Percentiles rank a stretch among this genome's conserved stretches.
Conservation (phyloP, 2,797 vertebrate species). For the Holocentrus rufus region DNA sequence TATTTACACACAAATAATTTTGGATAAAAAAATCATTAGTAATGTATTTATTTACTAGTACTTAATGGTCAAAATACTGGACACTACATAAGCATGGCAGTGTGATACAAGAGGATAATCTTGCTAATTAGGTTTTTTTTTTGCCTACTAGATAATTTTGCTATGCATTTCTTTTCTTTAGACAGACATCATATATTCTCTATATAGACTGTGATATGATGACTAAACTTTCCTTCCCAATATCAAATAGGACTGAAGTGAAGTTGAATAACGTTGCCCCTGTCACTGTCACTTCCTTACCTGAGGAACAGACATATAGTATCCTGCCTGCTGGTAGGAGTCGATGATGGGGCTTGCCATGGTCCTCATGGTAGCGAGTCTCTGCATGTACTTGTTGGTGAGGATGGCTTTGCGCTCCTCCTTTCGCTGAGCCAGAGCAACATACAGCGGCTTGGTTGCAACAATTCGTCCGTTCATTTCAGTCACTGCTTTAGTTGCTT, state of each 20-base stretch:
- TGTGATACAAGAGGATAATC: too few species aligned
- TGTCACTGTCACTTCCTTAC: constrained; percentile 69
- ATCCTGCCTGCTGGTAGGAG: constrained; percentile 89
- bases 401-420: constrained; percentile 97
- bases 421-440: constrained; percentile 94
- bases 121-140: too few species aligned
- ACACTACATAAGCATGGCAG: too few species aligned
- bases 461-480: constrained; percentile 98
- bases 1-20: too few species aligned
- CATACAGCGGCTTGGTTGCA: constrained; percentile 95
- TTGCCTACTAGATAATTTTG: too few species aligned
- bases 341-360: constrained; percentile 86
- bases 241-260: not conserved
- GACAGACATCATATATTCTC: not conserved
- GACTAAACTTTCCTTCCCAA: not conserved
- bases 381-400: constrained; percentile 97
- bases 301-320: constrained; percentile 91
- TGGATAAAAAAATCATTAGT: too few species aligned
- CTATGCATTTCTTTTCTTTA: too few species aligned
- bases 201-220: too few species aligned
- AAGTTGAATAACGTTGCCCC: too few species aligned
- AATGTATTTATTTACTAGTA: too few species aligned
- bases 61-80: too few species aligned
- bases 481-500: constrained; percentile 97
- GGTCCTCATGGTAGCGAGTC: constrained; percentile 87